Evolutionary conservation across 2,888 invertebrate genomes (phyloP).

Genomic region (Teleiodes luculella): DNA sequence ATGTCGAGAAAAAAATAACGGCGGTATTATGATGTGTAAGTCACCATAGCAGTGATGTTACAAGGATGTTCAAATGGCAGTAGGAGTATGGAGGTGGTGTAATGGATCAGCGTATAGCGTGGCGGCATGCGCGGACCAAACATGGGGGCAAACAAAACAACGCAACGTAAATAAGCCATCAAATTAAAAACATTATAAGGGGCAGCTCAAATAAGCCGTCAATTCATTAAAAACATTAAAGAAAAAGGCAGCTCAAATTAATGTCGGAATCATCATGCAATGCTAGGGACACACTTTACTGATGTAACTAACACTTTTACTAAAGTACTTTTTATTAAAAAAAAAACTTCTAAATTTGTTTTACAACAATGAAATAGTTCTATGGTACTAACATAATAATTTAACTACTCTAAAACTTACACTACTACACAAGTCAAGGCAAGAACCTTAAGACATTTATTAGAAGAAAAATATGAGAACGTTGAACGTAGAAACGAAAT

Average conservation of each 20-base stretch:
- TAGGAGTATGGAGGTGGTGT: background rate
- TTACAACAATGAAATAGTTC: too few relatives aligned
- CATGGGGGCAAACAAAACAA: constrained; percentile 66
- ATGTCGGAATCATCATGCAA: constrained; percentile 52
- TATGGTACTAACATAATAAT: too few relatives aligned
- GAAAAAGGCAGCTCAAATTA: constrained; percentile 24
- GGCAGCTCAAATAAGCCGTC: background rate
- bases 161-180: constrained; percentile 45
- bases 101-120: constrained; percentile 53
- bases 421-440: background rate
- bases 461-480: too few relatives aligned
- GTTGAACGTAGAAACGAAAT: too few relatives aligned
- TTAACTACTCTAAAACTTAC: background rate
- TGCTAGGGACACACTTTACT: constrained; percentile 45
- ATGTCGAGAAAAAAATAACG: too few relatives aligned
- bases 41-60: background rate
- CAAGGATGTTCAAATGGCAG: background rate
- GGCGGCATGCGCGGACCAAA: constrained; percentile 60
- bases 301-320: background rate
- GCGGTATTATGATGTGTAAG: too few relatives aligned
- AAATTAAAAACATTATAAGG: constrained; percentile 25
- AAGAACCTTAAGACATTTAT: too few relatives aligned
- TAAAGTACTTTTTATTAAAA: too few relatives aligned
- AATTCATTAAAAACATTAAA: constrained; percentile 9
- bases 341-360: background rate